phyloP scores from a whole-genome alignment of 2,797 vertebrate species.

The Carduelis carduelis region DNA sequence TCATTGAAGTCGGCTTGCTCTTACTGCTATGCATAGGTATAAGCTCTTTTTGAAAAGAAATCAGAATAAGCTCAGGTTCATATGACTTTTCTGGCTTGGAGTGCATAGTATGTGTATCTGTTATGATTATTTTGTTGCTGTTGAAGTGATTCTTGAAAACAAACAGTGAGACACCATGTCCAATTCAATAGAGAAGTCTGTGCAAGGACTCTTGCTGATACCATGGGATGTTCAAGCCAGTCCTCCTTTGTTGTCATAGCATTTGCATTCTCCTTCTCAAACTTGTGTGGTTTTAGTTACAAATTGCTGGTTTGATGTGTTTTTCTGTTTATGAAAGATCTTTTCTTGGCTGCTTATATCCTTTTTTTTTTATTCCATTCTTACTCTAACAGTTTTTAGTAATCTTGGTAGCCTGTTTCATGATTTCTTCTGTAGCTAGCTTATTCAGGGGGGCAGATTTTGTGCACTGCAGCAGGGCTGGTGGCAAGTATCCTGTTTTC shows the following conservation, averaged over 20 bases:
- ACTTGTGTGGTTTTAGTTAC: neutral
- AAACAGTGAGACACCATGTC: neutral
- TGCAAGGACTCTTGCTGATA: neutral
- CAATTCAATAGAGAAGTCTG: neutral
- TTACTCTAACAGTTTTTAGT: neutral
- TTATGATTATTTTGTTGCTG: neutral
- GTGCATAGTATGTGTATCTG: neutral
- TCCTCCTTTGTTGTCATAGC: neutral
- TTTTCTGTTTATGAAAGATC: neutral
- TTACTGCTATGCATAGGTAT: neutral
- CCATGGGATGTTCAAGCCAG: neutral
- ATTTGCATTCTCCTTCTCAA: neutral
- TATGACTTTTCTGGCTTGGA: neutral
- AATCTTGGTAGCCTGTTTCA: neutral
- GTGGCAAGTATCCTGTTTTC: neutral
- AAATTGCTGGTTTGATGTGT: neutral
- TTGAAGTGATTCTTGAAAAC: neutral
- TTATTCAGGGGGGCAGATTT: neutral
- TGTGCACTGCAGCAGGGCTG: neutral
- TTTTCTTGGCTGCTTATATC: neutral
- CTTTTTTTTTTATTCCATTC: neutral
- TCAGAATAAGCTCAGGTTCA: neutral
- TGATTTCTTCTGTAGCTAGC: neutral
- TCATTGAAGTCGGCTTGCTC: neutral
- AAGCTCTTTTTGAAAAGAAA: neutral